Conservation (phyloP, 2,888 invertebrate species). For the Gymnoscelis rufifasciata region DNA sequence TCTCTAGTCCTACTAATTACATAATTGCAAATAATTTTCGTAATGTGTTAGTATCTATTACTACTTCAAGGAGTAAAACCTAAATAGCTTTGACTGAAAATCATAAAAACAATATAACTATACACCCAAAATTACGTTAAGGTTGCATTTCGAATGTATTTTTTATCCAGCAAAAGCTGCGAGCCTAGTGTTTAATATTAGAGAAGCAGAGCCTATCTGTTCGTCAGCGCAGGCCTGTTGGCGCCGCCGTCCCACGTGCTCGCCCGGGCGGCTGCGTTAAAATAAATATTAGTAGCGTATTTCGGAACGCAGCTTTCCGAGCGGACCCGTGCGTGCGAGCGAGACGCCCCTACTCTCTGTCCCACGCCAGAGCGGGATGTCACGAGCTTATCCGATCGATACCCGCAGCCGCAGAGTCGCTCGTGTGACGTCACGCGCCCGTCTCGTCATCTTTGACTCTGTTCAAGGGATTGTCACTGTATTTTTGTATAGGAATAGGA, state of each 20-base stretch:
- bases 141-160: too few relatives aligned
- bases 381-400: conserved; percentile 71
- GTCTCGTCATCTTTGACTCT: conserved; percentile 76
- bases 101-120: too few relatives aligned
- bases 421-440: conserved; percentile 72
- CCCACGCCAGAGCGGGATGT: conserved; percentile 56
- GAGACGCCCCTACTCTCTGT: conserved; percentile 37
- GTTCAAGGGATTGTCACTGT: conserved; percentile 73
- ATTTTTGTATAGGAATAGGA: conserved; percentile 48
- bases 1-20: too few relatives aligned
- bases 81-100: too few relatives aligned
- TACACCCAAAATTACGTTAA: too few relatives aligned
- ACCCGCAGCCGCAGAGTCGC: conserved; percentile 78
- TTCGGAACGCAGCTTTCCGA: conserved; percentile 68
- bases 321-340: conserved; percentile 49
- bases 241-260: conserved; percentile 55
- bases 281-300: conserved; percentile 79
- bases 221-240: background rate
- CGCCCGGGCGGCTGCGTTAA: conserved; percentile 69
- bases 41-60: too few relatives aligned
- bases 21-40: too few relatives aligned
- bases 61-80: too few relatives aligned
- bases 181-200: too few relatives aligned
- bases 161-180: too few relatives aligned
- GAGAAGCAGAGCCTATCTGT: too few relatives aligned